These are phyloP conservation scores for Archegozetes longisetosus DNA, from an alignment of 1,140 invertebrate genomes.

Conservation along the genomic window DNA sequence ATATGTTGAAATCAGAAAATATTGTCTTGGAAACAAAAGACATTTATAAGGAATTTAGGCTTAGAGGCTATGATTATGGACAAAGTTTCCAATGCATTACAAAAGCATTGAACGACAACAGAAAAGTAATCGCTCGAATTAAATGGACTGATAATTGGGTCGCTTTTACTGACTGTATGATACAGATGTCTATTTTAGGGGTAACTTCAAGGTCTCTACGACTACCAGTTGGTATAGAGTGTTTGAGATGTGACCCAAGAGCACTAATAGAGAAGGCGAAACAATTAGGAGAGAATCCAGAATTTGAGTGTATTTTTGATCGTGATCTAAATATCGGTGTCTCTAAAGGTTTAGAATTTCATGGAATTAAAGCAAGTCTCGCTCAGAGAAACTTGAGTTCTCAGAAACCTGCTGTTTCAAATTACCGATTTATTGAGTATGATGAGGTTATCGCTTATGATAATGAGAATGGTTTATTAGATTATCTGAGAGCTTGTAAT, in stretches of 20 bases:
- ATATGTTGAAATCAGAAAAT: too few relatives aligned
- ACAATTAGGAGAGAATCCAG: background rate
- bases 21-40: constrained; percentile 39
- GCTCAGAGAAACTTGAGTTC: constrained; percentile 35
- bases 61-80: too few relatives aligned
- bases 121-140: constrained; percentile 19
- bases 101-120: too few relatives aligned
- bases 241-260: constrained; percentile 32
- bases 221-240: constrained; percentile 69
- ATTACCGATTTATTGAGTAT: constrained; percentile 9
- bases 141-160: too few relatives aligned
- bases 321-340: constrained; percentile 6
- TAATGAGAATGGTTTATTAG: too few relatives aligned
- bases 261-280: background rate
- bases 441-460: too few relatives aligned
- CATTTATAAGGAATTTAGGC: too few relatives aligned
- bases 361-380: constrained; percentile 73
- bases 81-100: too few relatives aligned
- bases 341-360: constrained; percentile 21
- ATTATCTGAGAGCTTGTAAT: too few relatives aligned
- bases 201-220: too few relatives aligned
- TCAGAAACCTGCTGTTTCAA: constrained; percentile 1
- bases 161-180: too few relatives aligned
- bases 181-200: too few relatives aligned
- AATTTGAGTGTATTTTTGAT: constrained; percentile 22